Conservation (phyloP, 92 coral and sea anemone species). For the Pocillopora meandrina region DNA sequence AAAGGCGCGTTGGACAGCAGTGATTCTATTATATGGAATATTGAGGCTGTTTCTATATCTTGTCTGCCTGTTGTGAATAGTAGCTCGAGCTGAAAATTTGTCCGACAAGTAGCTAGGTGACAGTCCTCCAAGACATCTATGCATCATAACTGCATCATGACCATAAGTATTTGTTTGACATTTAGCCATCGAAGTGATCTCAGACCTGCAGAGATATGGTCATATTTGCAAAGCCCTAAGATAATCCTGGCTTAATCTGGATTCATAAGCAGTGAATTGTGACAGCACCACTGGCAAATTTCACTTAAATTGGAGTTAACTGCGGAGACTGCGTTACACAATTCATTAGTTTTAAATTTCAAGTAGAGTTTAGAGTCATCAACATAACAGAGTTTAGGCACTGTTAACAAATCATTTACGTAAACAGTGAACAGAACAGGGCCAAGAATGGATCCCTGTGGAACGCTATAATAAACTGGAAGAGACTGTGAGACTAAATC, state of each 20-base stretch:
- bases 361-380: too few species aligned
- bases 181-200: constrained; percentile 1
- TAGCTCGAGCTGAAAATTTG: background rate
- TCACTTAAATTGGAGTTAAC: too few species aligned
- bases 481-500: background rate
- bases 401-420: background rate
- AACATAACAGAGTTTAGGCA: too few species aligned
- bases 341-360: too few species aligned
- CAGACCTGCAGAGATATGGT: constrained; percentile 2
- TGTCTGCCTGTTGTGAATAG: background rate
- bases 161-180: constrained; percentile 5
- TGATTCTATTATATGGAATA: constrained; percentile 11
- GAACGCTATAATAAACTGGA: background rate
- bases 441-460: background rate
- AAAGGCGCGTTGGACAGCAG: background rate
- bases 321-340: too few species aligned
- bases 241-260: background rate
- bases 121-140: background rate
- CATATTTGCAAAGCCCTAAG: constrained; percentile 2
- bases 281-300: too few species aligned
- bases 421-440: background rate
- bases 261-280: too few species aligned
- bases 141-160: constrained; percentile 1
- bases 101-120: constrained; percentile 9
- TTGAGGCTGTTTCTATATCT: background rate